Evolutionary conservation across 2,113 vertebrate species (phyloP), one percentile per base, ranked within the genome.

Genomic region (Cottus gobio): DNA sequence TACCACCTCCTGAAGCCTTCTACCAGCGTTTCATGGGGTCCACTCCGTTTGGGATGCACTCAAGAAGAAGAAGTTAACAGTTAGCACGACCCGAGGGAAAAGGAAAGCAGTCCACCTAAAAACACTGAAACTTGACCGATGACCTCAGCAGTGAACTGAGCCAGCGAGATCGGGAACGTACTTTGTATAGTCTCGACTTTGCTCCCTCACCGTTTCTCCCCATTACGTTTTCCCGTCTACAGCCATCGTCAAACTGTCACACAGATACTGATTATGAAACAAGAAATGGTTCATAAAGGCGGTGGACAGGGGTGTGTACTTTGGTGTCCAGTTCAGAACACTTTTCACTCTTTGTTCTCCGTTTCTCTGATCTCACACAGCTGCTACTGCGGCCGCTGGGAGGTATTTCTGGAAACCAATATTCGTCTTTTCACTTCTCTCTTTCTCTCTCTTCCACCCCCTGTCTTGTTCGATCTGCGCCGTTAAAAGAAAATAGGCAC

Each of bases 401-500:
- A 74, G 58, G 72, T 71, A 78, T 85, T 90, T 87, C 62, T 87
- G 85, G 81, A 87, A 76, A 82, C 61, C 72, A 76, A 63, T 77
- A 80, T 80, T 84, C 62, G 7, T 84, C 56, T 69, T 68, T 80
- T 70, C 39, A 63, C 15, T 22, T 63, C n/a, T 71, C 30, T n/a
- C 39, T 4, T 12, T 42, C 39, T 48, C 34, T 42, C 28, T 16
- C 15, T 34, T 34, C 34, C 34, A 34, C 39, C 16, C 22, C 16
- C 71, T 26, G 24, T 73, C 72, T 85, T 75, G 78, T 78, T 88
- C 67, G 1, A 58, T 87, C 71, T 71, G 79, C 46, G 26, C 39
- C 70, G 69, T 85, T 81, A 64, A 87, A 71, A 85, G 69, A 89
- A 87, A 91, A 90, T 54, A 85, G 87, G 77, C 75, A 77, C 61